Percentiles rank a stretch among this genome's conserved stretches.
These are phyloP conservation scores for Phalacrocorax pelagicus DNA, from an alignment of 2,113 vertebrate species.

Conservation along the genomic window DNA sequence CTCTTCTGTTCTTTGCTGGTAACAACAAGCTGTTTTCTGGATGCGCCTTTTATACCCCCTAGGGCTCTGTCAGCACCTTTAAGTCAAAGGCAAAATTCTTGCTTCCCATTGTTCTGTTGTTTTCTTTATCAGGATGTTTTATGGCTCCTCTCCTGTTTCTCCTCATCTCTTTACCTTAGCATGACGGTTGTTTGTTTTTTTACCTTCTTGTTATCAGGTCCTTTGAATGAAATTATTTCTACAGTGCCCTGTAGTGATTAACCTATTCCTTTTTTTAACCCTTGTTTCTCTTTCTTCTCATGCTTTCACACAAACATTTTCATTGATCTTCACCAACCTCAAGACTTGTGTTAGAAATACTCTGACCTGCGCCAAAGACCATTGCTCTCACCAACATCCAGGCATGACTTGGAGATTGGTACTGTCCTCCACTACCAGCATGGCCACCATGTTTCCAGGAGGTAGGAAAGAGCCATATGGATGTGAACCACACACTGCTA, in stretches of 20 bases:
- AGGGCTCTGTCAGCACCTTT: not conserved
- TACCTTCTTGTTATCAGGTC: not conserved
- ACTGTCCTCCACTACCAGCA: not conserved
- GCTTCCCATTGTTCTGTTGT: not conserved
- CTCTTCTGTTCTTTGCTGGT: not conserved
- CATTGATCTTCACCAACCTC: not conserved
- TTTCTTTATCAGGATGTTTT: not conserved
- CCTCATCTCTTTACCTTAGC: not conserved
- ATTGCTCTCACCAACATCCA: not conserved
- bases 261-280: not conserved
- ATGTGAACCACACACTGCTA: not conserved
- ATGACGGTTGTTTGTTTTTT: not conserved
- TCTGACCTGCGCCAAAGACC: not conserved
- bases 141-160: not conserved
- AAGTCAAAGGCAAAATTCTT: not conserved
- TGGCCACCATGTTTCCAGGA: not conserved
- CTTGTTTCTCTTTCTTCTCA: not conserved
- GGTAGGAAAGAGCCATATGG: not conserved
- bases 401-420: not conserved
- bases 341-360: not conserved
- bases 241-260: not conserved
- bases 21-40: not conserved
- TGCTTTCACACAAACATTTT: not conserved
- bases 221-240: not conserved
- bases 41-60: not conserved